Conservation (phyloP, 2,113 vertebrate genomes). For the Scartelaos histophorus region DNA sequence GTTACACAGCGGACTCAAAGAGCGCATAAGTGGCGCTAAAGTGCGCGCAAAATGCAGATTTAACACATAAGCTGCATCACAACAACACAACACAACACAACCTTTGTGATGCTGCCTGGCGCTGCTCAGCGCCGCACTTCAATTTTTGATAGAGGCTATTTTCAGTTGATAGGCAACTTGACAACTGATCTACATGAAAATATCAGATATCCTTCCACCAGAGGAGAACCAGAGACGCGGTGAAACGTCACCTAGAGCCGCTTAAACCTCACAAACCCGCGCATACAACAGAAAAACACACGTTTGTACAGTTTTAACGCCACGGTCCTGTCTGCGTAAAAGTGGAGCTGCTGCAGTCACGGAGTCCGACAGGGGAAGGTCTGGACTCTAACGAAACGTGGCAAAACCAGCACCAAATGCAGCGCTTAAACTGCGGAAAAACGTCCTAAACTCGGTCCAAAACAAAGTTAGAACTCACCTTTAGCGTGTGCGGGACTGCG, state of each 20-base stretch:
- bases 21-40: neutral
- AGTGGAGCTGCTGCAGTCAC: constrained; percentile 19
- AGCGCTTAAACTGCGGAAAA: constrained; percentile 25
- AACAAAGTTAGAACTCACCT: constrained; percentile 69
- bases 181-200: constrained; percentile 37
- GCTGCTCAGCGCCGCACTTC: constrained; percentile 15
- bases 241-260: constrained; percentile 1
- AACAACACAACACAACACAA: neutral
- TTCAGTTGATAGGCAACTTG: constrained; percentile 20
- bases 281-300: neutral
- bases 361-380: constrained; percentile 46
- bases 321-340: constrained; percentile 4
- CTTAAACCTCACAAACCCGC: neutral
- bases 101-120: neutral
- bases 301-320: neutral
- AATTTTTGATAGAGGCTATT: constrained; percentile 24
- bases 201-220: constrained; percentile 35
- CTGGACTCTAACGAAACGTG: constrained; percentile 73
- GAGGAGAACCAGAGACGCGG: constrained; percentile 2
- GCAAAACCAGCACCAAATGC: constrained; percentile 50
- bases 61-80: constrained; percentile 21
- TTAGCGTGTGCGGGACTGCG: constrained; percentile 45
- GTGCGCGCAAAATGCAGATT: constrained; percentile 13
- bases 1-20: neutral
- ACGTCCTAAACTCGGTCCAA: neutral